Conservation (phyloP, 2,888 invertebrate genomes). For the Tuta absoluta region DNA sequence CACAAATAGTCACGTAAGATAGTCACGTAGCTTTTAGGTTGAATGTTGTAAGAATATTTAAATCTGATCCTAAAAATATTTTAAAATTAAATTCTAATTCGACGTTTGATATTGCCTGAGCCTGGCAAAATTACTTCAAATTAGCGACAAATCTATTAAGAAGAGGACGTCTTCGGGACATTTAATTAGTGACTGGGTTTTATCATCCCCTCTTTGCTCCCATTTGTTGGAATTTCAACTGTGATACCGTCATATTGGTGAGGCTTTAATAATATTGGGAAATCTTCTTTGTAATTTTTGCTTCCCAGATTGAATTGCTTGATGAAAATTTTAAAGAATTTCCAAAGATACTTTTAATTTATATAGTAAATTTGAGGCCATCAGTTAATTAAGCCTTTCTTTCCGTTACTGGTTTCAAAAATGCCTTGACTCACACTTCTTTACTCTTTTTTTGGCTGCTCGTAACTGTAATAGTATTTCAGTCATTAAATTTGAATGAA, state of each 20-base stretch:
- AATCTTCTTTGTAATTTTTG: constrained; percentile 45
- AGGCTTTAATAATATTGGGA: constrained; percentile 70
- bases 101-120: constrained; percentile 59
- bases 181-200: constrained; percentile 79
- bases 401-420: not conserved
- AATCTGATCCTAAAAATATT: constrained; percentile 27
- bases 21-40: not conserved
- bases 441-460: constrained; percentile 33
- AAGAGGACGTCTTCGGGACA: constrained; percentile 69
- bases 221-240: constrained; percentile 68
- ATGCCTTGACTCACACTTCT: not conserved
- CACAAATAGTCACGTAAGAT: not conserved
- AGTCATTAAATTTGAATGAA: constrained; percentile 57
- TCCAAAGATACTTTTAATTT: not conserved
- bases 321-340: constrained; percentile 14
- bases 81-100: constrained; percentile 59
- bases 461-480: constrained; percentile 50
- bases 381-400: not conserved
- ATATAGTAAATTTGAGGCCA: not conserved
- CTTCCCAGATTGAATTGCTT: constrained; percentile 27
- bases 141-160: constrained; percentile 78
- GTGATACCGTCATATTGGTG: constrained; percentile 68
- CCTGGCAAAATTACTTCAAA: constrained; percentile 67
- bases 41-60: not conserved
- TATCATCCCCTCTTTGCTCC: constrained; percentile 73